Evolutionary conservation across 2,888 invertebrate genomes (phyloP).

Genomic region (Scaptomyza tumidula): DNA sequence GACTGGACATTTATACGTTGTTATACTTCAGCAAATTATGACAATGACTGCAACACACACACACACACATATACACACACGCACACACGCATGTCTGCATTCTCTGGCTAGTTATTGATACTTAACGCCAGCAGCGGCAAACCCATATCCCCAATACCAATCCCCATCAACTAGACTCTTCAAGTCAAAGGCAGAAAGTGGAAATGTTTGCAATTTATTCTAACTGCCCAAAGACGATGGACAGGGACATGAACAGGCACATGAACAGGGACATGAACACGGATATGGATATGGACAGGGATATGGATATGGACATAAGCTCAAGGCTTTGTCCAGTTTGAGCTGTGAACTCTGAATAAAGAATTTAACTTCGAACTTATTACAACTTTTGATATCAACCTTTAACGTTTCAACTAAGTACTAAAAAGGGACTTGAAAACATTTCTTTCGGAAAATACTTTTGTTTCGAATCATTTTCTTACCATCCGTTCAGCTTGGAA

Average conservation of each 20-base stretch:
- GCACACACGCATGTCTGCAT: constrained; percentile 11
- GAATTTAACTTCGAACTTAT: no score
- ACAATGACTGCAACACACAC: constrained; percentile 21
- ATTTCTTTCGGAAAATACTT: no score
- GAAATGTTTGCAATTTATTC: constrained; percentile 71
- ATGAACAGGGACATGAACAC: no score
- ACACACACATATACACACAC: constrained; percentile 15
- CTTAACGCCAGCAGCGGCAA: constrained; percentile 51
- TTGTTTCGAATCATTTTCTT: no score
- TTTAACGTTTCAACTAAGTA: no score
- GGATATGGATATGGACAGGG: no score
- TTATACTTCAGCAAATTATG: constrained; percentile 47
- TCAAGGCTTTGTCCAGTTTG: no score
- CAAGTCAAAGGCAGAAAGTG: constrained; percentile 45
- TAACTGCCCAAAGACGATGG: constrained; percentile 38
- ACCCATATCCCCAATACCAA: constrained; percentile 26
- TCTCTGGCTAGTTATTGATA: constrained; percentile 48
- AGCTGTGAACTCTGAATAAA: no score
- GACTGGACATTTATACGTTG: constrained; percentile 46
- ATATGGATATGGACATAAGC: no score
- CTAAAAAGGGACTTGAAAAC: no score
- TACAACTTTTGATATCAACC: no score
- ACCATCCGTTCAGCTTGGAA: no score
- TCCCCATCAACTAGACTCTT: neutral
- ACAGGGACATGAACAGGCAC: neutral